These are phyloP conservation scores for Athene cunicularia DNA, from an alignment of 2,113 vertebrate species.

Conservation along the genomic window DNA sequence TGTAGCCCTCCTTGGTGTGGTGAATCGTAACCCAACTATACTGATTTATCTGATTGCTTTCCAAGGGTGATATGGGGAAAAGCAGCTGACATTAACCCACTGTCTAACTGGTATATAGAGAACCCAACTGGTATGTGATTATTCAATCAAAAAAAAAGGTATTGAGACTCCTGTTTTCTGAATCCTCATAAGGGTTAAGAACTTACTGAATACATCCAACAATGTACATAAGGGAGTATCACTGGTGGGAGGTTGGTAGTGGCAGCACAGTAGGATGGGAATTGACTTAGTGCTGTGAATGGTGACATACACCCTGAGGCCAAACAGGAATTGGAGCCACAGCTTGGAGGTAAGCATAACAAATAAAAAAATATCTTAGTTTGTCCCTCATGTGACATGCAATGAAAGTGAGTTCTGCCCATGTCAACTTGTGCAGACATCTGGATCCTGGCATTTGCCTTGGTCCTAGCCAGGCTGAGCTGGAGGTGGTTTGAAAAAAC, in stretches of 20 bases:
- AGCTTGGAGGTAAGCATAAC: accelerated
- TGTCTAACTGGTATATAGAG: neutral
- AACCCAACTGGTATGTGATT: accelerated
- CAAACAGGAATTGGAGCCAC: neutral
- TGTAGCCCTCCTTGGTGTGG: neutral
- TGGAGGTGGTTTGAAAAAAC: neutral
- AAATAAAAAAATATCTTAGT: neutral
- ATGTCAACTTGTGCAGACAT: neutral
- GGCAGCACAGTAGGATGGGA: neutral
- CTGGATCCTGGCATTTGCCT: neutral
- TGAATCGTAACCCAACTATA: neutral
- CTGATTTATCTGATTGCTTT: neutral
- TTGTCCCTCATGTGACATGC: neutral
- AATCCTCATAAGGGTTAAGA: neutral
- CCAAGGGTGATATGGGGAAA: neutral
- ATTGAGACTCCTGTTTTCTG: neutral
- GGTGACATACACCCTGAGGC: accelerated
- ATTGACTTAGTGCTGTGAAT: neutral
- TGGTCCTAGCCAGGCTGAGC: neutral
- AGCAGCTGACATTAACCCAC: neutral
- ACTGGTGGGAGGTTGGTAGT: neutral
- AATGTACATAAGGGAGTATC: accelerated
- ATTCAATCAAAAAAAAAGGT: neutral
- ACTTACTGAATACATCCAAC: neutral
- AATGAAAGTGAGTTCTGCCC: neutral